These are phyloP conservation scores for Paraplagusia blochii DNA, from an alignment of 2,113 vertebrate genomes.

Conservation along the genomic window DNA sequence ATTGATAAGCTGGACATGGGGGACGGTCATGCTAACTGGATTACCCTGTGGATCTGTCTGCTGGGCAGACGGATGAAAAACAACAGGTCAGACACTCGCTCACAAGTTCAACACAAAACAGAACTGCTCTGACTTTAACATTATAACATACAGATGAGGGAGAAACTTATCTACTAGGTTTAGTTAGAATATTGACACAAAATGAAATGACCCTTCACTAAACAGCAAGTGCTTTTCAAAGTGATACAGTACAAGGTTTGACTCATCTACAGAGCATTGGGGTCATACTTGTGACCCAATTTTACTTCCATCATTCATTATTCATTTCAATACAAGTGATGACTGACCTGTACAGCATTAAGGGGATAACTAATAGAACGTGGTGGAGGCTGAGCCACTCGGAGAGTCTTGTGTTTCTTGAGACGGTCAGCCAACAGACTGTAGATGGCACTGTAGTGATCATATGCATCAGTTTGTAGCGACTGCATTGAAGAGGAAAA, in stretches of 20 bases:
- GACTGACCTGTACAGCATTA: constrained; percentile 82
- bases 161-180: no score
- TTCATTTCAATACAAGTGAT: neutral
- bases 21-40: constrained; percentile 89
- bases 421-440: constrained; percentile 95
- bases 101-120: constrained; percentile 24
- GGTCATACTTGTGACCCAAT: no score
- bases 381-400: constrained; percentile 78
- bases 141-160: no score
- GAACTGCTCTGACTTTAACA: constrained; percentile 33
- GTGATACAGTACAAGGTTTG: no score
- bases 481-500: constrained; percentile 73
- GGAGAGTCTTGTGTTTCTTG: constrained; percentile 93
- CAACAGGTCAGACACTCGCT: neutral
- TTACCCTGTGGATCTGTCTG: constrained; percentile 86
- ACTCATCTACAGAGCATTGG: no score
- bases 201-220: no score
- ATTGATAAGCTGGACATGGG: constrained; percentile 98
- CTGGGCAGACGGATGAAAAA: constrained; percentile 19
- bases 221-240: no score
- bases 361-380: constrained; percentile 83
- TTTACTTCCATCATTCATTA: neutral
- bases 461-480: constrained; percentile 89
- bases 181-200: no score
- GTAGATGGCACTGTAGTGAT: constrained; percentile 99